Percentiles rank a stretch among this genome's conserved stretches.
These are phyloP conservation scores for Sebastes fasciatus DNA, from an alignment of 2,113 vertebrate genomes.

Conservation along the genomic window DNA sequence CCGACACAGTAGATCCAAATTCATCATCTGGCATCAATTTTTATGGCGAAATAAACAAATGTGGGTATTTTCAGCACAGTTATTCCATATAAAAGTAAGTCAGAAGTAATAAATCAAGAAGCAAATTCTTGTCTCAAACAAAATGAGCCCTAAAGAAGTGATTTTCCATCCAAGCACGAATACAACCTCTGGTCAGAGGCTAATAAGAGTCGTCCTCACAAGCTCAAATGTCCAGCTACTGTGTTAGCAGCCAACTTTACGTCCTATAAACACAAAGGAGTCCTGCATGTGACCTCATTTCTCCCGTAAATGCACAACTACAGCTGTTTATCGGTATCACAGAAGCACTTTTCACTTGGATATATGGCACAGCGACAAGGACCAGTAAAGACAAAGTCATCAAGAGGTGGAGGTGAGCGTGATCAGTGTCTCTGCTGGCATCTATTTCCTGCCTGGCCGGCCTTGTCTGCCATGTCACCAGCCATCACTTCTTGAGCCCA, in stretches of 20 bases:
- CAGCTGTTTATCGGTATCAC: conserved; percentile 1
- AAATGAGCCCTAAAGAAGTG: not conserved
- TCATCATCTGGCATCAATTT: conserved; percentile 30
- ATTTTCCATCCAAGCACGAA: not conserved
- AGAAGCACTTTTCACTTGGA: not conserved
- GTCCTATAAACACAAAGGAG: not conserved
- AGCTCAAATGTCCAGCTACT: not conserved
- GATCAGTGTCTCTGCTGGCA: conserved; percentile 59
- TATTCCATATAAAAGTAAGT: conserved; percentile 5
- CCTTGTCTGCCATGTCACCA: conserved; percentile 67
- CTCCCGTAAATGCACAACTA: conserved; percentile 9
- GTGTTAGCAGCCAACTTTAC: not conserved
- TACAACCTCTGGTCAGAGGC: conserved; percentile 17
- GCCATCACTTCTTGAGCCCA: conserved; percentile 64
- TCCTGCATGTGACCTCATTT: not conserved
- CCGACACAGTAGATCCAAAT: conserved; percentile 37
- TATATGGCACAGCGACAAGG: conserved; percentile 2
- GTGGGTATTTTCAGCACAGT: conserved; percentile 5
- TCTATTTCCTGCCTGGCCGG: conserved; percentile 62
- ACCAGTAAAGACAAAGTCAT: conserved; percentile 51
- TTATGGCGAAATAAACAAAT: conserved; percentile 7
- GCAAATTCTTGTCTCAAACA: not conserved
- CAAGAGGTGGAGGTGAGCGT: conserved; percentile 53
- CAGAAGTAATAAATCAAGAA: conserved; percentile 23
- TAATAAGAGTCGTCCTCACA: conserved; percentile 16